Base-by-base conservation (phyloP, 2,888 invertebrate genomes). In the Meliscaeva auricollis region DNA sequence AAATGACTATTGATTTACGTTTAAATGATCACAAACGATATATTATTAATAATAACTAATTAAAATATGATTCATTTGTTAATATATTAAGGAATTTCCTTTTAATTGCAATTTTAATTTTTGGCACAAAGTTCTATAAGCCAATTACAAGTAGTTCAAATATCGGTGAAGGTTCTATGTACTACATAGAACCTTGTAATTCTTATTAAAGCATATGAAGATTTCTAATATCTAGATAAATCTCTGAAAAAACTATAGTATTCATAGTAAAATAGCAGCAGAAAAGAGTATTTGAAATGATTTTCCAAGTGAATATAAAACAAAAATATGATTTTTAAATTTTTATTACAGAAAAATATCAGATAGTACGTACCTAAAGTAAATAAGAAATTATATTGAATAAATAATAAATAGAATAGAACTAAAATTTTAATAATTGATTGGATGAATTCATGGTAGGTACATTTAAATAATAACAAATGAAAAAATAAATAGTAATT, bases 161-260 rank as follows among this genome's bases (percentile, higher is more conserved):
- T 26, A 3, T 56, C 15, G 32, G 7, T 22, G 38, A 13, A 52
- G 52, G 68, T 41, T 68, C 41, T 26, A 52, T 50, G 66, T 66
- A 50, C 11, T 50, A 66, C 17, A 52, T 54, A 68, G 52, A 54
- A 52, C 68, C 22, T 41, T 68, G 15, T 56, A 56, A 56, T 56
- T 35, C 17, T 56, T 56, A 56, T 9, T 9, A n/a, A 56, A 5
- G 32, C 35, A 32, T 56, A 35, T 52, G 26, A 52, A 52, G 52
- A 52, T 56, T 56, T 35, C n/a, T n/a, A n/a, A n/a, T n/a, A n/a
- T n/a, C n/a, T n/a, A n/a, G n/a, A 0, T 15, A 56, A 35, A 35
- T 56, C 56, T 9, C 17, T 32, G 8, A 8, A 56, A 35, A 32
- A 32, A 32, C 32, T 56, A 17, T 2, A 17, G 17, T 56, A 26